These are phyloP conservation scores for Vombatus ursinus DNA, from an alignment of 2,113 vertebrate genomes.

Conservation along the genomic window DNA sequence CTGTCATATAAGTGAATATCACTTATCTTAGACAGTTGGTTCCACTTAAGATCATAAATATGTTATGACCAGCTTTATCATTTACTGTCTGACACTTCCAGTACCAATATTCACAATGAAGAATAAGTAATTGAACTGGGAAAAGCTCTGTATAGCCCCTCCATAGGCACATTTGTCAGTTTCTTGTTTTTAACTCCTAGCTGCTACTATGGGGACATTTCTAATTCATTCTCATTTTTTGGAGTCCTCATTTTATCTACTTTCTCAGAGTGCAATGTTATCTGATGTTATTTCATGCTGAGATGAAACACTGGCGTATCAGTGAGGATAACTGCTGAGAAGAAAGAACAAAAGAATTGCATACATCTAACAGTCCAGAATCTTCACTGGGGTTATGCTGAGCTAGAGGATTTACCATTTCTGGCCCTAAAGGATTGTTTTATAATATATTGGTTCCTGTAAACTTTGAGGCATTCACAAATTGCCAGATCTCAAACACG, in stretches of 20 bases:
- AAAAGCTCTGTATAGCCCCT: constrained; percentile 58
- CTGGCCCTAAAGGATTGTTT: constrained; percentile 77
- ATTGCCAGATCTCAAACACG: constrained; percentile 57
- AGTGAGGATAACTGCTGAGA: constrained; percentile 81
- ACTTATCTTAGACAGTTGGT: constrained; percentile 49
- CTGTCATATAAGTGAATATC: constrained; percentile 58
- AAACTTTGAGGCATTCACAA: constrained; percentile 63
- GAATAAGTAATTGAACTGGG: constrained; percentile 66
- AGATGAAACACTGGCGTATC: constrained; percentile 79
- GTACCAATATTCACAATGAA: constrained; percentile 65
- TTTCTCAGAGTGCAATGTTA: constrained; percentile 75
- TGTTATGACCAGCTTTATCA: constrained; percentile 58
- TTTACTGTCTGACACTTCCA: constrained; percentile 70
- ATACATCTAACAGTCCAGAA: constrained; percentile 73
- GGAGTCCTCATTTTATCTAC: constrained; percentile 75
- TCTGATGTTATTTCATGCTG: constrained; percentile 83
- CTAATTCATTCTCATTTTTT: constrained; percentile 80
- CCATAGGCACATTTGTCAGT: constrained; percentile 65
- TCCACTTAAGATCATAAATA: constrained; percentile 70
- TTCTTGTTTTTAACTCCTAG: constrained; percentile 75
- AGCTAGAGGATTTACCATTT: constrained; percentile 77
- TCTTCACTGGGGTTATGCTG: constrained; percentile 79
- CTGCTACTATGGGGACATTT: constrained; percentile 71
- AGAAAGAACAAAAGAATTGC: constrained; percentile 81
- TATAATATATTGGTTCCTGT: constrained; percentile 70